Conservation (phyloP, 2,113 vertebrate species). For the Catagonus wagneri region DNA sequence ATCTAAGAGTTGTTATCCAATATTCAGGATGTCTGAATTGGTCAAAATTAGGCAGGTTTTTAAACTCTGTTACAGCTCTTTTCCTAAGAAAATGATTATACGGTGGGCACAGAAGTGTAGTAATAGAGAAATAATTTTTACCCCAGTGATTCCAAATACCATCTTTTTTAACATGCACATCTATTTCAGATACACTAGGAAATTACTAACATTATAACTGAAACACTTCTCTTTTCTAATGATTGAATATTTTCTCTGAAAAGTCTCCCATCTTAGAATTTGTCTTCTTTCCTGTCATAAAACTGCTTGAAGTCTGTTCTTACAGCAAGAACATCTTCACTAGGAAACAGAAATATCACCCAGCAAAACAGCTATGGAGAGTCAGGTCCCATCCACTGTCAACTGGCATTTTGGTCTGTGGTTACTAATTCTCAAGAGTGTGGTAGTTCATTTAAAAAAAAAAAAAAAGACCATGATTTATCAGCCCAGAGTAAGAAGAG, state of each 20-base stretch:
- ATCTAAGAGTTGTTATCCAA: neutral
- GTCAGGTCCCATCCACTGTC: neutral
- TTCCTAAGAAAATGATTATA: conserved; percentile 11
- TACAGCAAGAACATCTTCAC: neutral
- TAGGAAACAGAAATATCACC: neutral
- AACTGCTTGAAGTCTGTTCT: neutral
- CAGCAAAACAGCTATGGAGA: neutral
- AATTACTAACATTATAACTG: neutral
- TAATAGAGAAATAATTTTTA: neutral
- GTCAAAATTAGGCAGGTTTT: neutral
- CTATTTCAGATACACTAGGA: conserved; percentile 10
- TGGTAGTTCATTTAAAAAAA: neutral
- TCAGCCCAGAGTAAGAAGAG: neutral
- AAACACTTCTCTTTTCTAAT: conserved; percentile 11
- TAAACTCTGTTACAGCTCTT: neutral
- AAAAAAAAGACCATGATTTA: neutral
- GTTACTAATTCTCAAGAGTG: neutral
- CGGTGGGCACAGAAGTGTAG: neutral
- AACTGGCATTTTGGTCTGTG: neutral
- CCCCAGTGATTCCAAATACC: neutral
- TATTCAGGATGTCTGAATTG: neutral
- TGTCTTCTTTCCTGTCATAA: neutral
- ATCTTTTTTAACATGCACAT: neutral
- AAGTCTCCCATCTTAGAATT: conserved; percentile 18
- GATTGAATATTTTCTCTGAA: neutral